A percentile compares a stretch with the other conserved stretches of the same genome.
phyloP scores from a whole-genome alignment of 92 coral and sea anemone genomes.

The Chrysogorgia sp. region DNA sequence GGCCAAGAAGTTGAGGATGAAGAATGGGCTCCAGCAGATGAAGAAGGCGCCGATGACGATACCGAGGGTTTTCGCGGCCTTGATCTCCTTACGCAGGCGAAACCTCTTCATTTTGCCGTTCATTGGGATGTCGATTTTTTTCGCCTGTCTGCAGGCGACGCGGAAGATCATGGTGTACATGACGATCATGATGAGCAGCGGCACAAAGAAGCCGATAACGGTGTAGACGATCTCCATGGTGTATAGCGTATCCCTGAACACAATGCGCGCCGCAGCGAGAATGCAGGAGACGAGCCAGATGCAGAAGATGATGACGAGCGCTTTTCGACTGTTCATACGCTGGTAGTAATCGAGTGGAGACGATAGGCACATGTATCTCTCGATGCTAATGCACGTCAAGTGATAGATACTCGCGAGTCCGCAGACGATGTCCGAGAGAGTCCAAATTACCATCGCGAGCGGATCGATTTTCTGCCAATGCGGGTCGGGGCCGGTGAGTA shows the following conservation, averaged over 20 bases:
- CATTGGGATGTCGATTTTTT: conserved; percentile 66
- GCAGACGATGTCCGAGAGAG: conserved; percentile 80
- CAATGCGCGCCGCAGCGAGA: conserved; percentile 70
- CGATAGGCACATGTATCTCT: conserved; percentile 85
- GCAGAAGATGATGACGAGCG: conserved; percentile 61
- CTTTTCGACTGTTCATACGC: conserved; percentile 75
- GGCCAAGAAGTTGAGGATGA: conserved; percentile 77
- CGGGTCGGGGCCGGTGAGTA: conserved; percentile 34
- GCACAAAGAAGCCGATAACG: conserved; percentile 78
- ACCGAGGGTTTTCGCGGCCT: conserved; percentile 93
- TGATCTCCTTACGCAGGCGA: conserved; percentile 79
- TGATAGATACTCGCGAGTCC: conserved; percentile 87
- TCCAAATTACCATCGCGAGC: conserved; percentile 60
- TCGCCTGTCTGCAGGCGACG: conserved; percentile 89
- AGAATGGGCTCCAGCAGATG: conserved; percentile 96
- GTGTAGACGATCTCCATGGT: conserved; percentile 78
- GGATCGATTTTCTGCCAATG: conserved; percentile 19
- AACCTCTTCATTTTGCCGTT: conserved; percentile 88
- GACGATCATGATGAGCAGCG: conserved; percentile 74
- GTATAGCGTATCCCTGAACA: conserved; percentile 66
- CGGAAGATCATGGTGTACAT: conserved; percentile 83
- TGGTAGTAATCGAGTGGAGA: conserved; percentile 85
- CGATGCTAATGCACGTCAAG: conserved; percentile 87
- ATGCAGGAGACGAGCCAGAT: conserved; percentile 79
- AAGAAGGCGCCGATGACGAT: conserved; percentile 93